Base-by-base conservation (phyloP, 2,797 vertebrate genomes). In the Vultur gryphus region DNA sequence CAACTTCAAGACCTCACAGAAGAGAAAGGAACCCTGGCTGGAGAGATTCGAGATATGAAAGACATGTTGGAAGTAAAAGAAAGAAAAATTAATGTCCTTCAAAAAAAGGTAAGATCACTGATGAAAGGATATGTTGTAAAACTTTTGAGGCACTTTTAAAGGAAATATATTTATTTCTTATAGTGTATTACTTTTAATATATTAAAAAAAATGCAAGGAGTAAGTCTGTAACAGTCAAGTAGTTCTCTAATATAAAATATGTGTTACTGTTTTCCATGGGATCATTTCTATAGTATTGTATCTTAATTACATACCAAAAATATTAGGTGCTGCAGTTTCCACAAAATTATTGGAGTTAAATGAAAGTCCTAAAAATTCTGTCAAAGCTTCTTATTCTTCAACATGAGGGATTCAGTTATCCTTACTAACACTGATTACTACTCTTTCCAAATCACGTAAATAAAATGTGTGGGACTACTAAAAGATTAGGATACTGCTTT, bases 1-100 rank as follows among this genome's bases (percentile, higher is more conserved):
- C 99, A 99, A 98, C 99, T 99, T 73, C 99, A 99, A 98, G 99
- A 99, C 98, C 98, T 99, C 97, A 99, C 99, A 0, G 99, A 99
- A 98, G 99, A 99, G 98, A 99, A 99, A 67, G 99, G 99, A 85
- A 99, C 99, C 6, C 98, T 99, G 16, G 99, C 99, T 1, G 99
- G 99, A 93, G 99, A 99, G 97, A 99, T 99, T 97, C 97, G 99
- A 64, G 99, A 99, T 95, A 99, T 99, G 99, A 99, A 99, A 97
- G 99, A 99, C 95, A 99, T 99, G 99, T 97, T 99, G 73, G 99
- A 99, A 98, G 99, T 99, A 85, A 99, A 99, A 97, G 99, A 99
- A 97, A 98, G 99, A 92, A 99, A 99, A 98, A 99, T 99, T 96
- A 99, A 99, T 58, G 99, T 99, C 83, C 98, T 99, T 93, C 99